Evolutionary conservation across 2,888 invertebrate species (phyloP).

Genomic region (Sarcophaga caerulescens): DNA sequence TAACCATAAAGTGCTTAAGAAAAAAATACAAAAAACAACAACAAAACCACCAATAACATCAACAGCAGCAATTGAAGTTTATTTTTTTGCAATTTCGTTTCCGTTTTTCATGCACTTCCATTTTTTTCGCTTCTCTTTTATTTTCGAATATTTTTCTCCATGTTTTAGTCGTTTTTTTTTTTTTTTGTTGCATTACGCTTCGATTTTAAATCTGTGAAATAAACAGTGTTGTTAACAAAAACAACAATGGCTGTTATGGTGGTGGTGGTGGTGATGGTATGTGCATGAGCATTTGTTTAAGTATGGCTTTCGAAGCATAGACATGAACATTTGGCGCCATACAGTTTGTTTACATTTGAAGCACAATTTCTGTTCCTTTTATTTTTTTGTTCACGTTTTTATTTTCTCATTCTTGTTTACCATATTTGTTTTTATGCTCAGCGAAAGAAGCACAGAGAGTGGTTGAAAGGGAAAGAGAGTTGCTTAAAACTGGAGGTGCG

Average conservation of each 20-base stretch:
- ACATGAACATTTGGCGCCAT: slow-evolving; percentile 46
- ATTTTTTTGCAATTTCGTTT: neutral
- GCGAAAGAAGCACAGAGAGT: neutral
- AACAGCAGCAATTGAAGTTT: neutral
- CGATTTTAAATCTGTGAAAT: slow-evolving; percentile 43
- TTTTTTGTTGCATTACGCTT: neutral
- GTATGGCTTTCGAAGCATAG: neutral
- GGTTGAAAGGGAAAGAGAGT: neutral
- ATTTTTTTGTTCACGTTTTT: neutral
- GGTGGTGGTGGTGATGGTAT: neutral
- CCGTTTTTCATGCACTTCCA: neutral
- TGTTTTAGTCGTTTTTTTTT: slow-evolving; percentile 1
- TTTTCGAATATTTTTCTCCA: neutral
- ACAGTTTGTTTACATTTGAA: slow-evolving; percentile 43
- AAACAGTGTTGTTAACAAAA: slow-evolving; percentile 53
- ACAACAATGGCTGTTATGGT: slow-evolving; percentile 18
- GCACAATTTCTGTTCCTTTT: neutral
- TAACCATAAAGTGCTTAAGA: neutral
- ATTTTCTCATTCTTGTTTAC: no score
- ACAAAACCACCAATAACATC: neutral
- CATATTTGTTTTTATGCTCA: neutral
- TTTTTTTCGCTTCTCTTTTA: neutral
- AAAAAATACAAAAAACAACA: neutral
- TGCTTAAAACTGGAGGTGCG: neutral
- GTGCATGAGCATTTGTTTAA: neutral